Conservation (phyloP, 2,113 vertebrate species). For the Coracopsis vasa region DNA sequence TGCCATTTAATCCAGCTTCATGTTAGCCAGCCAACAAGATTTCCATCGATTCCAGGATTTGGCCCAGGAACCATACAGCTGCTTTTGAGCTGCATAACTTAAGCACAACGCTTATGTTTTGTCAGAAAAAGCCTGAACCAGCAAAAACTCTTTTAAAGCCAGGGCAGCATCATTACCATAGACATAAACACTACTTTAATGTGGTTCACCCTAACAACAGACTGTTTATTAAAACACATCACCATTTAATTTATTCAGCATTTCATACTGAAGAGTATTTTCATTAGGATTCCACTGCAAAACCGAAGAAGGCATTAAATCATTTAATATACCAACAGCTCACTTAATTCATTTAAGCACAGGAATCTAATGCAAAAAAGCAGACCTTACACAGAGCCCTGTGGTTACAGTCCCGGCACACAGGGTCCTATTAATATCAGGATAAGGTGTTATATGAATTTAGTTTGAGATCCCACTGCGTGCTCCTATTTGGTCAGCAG, state of each 20-base stretch:
- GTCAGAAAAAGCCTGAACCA: constrained; percentile 25
- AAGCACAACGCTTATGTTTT: background rate
- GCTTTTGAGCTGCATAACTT: constrained; percentile 12
- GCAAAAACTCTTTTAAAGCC: constrained; percentile 20
- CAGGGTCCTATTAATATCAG: constrained; percentile 23
- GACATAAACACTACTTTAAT: constrained; percentile 41
- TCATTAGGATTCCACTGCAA: constrained; percentile 60
- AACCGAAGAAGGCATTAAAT: constrained; percentile 55
- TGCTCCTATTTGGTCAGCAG: background rate
- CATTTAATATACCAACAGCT: constrained; percentile 51
- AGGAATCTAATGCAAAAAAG: constrained; percentile 42
- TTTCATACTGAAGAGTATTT: constrained; percentile 53
- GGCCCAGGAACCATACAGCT: background rate
- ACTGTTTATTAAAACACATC: constrained; percentile 47
- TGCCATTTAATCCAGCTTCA: background rate
- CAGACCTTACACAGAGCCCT: background rate
- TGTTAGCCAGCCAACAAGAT: background rate
- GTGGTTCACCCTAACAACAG: constrained; percentile 24
- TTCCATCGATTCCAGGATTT: background rate
- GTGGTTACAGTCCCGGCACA: constrained; percentile 1
- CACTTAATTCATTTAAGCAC: constrained; percentile 62
- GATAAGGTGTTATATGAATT: background rate
- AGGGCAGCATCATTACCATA: constrained; percentile 11
- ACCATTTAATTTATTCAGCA: constrained; percentile 56
- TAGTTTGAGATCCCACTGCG: background rate